Conservation (phyloP, 2,113 vertebrate species). For the Natator depressus region DNA sequence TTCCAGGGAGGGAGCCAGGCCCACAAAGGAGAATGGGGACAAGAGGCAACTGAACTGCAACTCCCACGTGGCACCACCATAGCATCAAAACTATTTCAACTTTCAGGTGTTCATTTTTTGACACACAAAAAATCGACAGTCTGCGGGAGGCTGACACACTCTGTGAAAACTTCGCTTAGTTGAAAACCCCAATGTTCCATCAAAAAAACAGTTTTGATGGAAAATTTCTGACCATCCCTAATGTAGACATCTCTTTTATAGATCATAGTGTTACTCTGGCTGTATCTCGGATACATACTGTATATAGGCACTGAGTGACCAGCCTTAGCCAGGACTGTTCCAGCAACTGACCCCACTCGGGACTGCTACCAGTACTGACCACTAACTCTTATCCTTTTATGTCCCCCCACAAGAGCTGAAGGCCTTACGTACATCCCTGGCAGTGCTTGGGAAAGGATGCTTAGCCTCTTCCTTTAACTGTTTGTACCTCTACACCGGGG, state of each 20-base stretch:
- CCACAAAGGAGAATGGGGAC: neutral
- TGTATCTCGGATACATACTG: neutral
- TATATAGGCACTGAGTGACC: neutral
- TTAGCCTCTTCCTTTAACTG: constrained; percentile 81
- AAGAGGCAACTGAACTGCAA: neutral
- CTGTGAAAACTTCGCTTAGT: neutral
- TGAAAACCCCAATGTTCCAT: neutral
- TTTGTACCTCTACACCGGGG: constrained; percentile 65
- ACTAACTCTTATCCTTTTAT: neutral
- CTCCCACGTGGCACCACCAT: neutral
- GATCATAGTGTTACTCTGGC: neutral
- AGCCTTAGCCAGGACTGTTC: neutral
- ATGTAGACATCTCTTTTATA: neutral
- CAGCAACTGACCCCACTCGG: neutral
- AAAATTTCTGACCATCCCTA: neutral
- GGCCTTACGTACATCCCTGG: constrained; percentile 73
- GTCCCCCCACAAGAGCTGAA: constrained; percentile 67
- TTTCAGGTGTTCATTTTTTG: neutral
- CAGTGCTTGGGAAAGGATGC: constrained; percentile 83
- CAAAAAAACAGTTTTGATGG: neutral
- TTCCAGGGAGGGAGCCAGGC: neutral
- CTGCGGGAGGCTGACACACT: neutral
- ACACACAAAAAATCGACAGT: neutral
- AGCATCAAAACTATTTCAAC: neutral
- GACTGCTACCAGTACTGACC: neutral